These are phyloP conservation scores for Oikopleura dioica DNA, from an alignment of 23 tunicate species.

Conservation along the genomic window DNA sequence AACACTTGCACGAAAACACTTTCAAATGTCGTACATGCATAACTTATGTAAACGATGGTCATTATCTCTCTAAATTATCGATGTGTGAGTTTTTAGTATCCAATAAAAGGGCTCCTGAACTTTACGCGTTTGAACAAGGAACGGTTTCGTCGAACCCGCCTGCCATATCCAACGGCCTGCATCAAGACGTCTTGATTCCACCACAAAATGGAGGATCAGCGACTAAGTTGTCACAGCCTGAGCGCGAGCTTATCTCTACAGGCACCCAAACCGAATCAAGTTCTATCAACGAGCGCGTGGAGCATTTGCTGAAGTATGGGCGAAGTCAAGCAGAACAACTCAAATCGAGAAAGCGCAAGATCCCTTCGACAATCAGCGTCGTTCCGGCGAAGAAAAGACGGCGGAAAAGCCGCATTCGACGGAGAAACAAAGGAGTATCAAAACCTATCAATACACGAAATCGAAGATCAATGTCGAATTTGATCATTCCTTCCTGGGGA, in stretches of 20 bases:
- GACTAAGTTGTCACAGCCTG: neutral
- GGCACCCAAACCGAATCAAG: constrained; percentile 4
- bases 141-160: neutral
- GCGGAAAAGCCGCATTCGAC: neutral
- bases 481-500: neutral
- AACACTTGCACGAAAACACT: neutral
- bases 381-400: neutral
- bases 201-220: neutral
- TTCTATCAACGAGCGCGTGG: neutral
- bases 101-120: neutral
- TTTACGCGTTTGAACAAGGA: neutral
- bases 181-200: neutral
- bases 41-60: too few species aligned
- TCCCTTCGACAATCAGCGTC: neutral
- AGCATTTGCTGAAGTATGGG: too few species aligned
- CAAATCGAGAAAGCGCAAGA: neutral
- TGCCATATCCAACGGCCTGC: neutral
- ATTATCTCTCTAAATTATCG: too few species aligned
- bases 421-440: neutral
- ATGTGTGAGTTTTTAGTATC: too few species aligned
- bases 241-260: neutral
- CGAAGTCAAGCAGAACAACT: too few species aligned
- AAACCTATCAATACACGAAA: too few species aligned
- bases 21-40: too few species aligned
- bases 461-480: neutral